Conservation (phyloP, 1,140 invertebrate genomes). For the Drosophila azteca region DNA sequence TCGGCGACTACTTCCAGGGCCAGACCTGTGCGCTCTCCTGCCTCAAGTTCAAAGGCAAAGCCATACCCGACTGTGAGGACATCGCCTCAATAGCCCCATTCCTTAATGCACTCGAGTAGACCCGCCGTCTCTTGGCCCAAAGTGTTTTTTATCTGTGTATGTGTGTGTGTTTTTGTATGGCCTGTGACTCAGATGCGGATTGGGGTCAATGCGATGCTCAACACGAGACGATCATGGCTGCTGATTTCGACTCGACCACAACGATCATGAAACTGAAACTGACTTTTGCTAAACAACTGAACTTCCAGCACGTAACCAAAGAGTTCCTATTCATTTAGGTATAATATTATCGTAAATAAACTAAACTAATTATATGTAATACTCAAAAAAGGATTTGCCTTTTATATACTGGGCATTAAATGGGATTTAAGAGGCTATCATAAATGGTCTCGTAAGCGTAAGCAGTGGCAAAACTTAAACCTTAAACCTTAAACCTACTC, state of each 20-base stretch:
- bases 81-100: conserved; percentile 91
- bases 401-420: not conserved
- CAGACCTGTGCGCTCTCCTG: conserved; percentile 92
- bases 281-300: conserved; percentile 42
- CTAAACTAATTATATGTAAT: conserved; percentile 13
- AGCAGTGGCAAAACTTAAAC: too few relatives aligned
- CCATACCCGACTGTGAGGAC: conserved; percentile 93
- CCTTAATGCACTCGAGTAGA: conserved; percentile 86
- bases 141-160: conserved; percentile 15
- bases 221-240: conserved; percentile 48
- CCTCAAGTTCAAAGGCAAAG: conserved; percentile 91
- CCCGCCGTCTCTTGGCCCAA: conserved; percentile 1
- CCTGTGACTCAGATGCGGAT: conserved; percentile 60
- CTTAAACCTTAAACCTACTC: too few relatives aligned
- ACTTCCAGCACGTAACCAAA: conserved; percentile 47
- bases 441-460: too few relatives aligned
- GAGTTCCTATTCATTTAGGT: conserved; percentile 51
- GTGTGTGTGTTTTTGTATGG: conserved; percentile 46
- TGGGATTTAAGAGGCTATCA: too few relatives aligned
- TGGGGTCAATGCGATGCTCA: conserved; percentile 71
- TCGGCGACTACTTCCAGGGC: conserved; percentile 92
- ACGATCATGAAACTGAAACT: conserved; percentile 45
- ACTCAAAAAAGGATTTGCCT: not conserved
- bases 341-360: conserved; percentile 42
- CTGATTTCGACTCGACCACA: conserved; percentile 44